Evolutionary conservation across 2,113 vertebrate genomes (phyloP).

Genomic region (Grammomys dolichurus): DNA sequence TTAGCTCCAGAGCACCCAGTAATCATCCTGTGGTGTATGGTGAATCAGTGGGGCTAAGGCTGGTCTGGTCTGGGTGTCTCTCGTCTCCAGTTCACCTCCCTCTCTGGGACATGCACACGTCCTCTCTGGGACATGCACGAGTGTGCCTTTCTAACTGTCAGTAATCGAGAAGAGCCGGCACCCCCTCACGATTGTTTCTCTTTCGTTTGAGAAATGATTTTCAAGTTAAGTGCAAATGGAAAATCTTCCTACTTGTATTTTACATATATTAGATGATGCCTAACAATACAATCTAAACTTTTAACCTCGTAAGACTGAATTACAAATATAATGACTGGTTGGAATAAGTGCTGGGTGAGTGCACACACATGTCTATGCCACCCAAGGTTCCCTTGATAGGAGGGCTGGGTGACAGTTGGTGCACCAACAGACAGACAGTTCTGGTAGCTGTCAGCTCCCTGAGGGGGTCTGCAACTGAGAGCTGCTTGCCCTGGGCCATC

Average conservation of each 20-base stretch:
- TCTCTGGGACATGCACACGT: not conserved
- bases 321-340: not conserved
- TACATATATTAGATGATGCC: not conserved
- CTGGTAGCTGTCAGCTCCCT: not conserved
- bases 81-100: not conserved
- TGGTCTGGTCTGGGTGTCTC: not conserved
- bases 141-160: not conserved
- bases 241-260: not conserved
- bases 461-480: not conserved
- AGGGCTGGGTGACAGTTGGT: not conserved
- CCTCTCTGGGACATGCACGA: not conserved
- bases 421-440: not conserved
- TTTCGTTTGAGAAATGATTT: constrained; percentile 24
- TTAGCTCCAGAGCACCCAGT: not conserved
- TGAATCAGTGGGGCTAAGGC: not conserved
- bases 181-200: constrained; percentile 22
- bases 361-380: not conserved
- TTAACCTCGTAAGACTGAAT: not conserved
- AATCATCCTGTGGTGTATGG: not conserved
- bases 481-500: not conserved
- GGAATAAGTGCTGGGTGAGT: not conserved
- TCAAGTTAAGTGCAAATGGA: not conserved
- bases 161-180: not conserved
- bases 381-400: not conserved
- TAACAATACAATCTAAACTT: not conserved